phyloP scores from a whole-genome alignment of 2,113 vertebrate species.

The Stercorarius parasiticus region DNA sequence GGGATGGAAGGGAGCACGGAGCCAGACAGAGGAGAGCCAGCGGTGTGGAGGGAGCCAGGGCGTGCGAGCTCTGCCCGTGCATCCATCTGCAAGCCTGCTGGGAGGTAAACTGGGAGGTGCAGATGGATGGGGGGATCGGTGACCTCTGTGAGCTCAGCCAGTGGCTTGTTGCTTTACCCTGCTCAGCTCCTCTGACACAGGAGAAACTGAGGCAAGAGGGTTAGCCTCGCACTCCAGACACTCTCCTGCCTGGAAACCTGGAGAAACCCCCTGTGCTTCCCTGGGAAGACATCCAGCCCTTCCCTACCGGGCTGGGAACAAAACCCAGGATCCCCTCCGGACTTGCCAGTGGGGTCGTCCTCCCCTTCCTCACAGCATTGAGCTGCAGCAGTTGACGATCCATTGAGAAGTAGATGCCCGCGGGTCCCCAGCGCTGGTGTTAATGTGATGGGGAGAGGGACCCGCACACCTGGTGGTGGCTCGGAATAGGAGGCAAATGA shows the following conservation, averaged over 20 bases:
- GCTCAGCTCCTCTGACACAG: background rate
- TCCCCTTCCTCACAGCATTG: background rate
- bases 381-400: background rate
- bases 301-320: background rate
- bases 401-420: background rate
- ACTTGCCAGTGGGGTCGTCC: background rate
- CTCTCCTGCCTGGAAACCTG: background rate
- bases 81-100: background rate
- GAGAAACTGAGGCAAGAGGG: background rate
- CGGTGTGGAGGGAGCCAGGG: background rate
- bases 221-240: background rate
- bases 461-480: conserved; percentile 55
- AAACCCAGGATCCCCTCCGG: background rate
- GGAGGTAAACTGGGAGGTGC: background rate
- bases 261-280: background rate
- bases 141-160: background rate
- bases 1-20: background rate
- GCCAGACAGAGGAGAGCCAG: background rate
- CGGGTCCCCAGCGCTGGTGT: background rate
- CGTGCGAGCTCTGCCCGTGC: accelerated
- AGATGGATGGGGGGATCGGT: background rate
- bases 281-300: background rate
- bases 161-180: background rate
- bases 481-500: conserved; percentile 52
- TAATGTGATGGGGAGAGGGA: conserved; percentile 7